A percentile compares a stretch with the other conserved stretches of the same genome.
phyloP scores from a whole-genome alignment of 1,140 invertebrate genomes.

The Cardiocondyla obscurior region DNA sequence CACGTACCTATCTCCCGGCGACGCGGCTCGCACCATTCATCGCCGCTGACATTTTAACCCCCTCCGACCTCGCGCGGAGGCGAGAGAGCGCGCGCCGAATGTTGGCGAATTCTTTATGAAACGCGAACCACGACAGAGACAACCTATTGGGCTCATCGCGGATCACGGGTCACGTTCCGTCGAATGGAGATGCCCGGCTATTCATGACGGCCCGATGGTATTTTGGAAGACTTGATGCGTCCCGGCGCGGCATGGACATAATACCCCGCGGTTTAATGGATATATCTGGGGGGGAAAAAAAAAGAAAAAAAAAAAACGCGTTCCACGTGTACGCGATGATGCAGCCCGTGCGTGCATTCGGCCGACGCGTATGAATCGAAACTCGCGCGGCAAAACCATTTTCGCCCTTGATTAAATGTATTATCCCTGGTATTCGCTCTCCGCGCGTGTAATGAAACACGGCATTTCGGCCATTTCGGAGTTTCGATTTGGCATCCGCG shows the following conservation, averaged over 20 bases:
- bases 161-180: conserved; percentile 56
- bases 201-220: conserved; percentile 39
- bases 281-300: too few relatives aligned
- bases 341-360: conserved; percentile 20
- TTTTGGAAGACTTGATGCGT: conserved; percentile 17
- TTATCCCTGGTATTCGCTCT: conserved; percentile 22
- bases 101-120: conserved; percentile 58
- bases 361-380: conserved; percentile 35
- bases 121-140: conserved; percentile 15
- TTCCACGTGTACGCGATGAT: neutral
- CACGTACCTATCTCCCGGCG: conserved; percentile 71
- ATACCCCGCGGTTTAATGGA: conserved; percentile 48
- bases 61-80: neutral
- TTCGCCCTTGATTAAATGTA: conserved; percentile 55
- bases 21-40: conserved; percentile 66
- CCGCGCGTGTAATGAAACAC: conserved; percentile 33
- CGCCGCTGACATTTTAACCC: conserved; percentile 68
- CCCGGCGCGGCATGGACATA: conserved; percentile 8
- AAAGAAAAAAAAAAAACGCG: conserved; percentile 33
- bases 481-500: conserved; percentile 18
- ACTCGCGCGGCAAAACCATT: conserved; percentile 31
- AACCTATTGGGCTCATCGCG: conserved; percentile 31
- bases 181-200: conserved; percentile 37
- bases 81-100: conserved; percentile 38
- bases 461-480: conserved; percentile 8